A percentile compares a stretch with the other conserved stretches of the same genome.
Conservation (phyloP, 2,888 invertebrate genomes). For the Drosophila affinis region DNA sequence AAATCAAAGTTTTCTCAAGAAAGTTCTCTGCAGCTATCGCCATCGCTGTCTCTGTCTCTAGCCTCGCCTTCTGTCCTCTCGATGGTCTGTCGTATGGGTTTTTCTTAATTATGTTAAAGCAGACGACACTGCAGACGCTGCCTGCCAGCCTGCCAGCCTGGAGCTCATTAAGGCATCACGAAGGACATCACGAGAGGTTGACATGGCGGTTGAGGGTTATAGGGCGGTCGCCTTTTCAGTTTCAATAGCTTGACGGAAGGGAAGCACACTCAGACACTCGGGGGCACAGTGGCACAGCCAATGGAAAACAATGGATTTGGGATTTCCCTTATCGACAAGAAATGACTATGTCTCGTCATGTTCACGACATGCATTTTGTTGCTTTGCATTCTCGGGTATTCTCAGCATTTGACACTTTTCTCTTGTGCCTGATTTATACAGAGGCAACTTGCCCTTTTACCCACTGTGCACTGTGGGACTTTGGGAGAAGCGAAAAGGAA, state of each 20-base stretch:
- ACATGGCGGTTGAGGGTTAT: not conserved
- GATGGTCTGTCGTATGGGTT: constrained; percentile 20
- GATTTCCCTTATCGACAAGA: no score
- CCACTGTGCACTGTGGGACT: constrained; percentile 10
- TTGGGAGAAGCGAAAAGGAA: no score
- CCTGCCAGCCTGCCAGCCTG: constrained; percentile 3
- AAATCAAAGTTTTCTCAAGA: constrained; percentile 37
- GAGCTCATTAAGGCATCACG: constrained; percentile 39
- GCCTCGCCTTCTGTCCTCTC: no score
- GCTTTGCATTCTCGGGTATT: not conserved
- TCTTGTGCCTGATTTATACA: no score
- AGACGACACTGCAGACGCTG: constrained; percentile 16
- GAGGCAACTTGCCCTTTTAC: not conserved
- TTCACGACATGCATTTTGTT: no score
- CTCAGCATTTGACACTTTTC: not conserved
- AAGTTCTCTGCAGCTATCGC: not conserved
- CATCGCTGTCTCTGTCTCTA: not conserved
- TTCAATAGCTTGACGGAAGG: constrained; percentile 62
- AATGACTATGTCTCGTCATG: no score
- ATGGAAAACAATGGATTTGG: no score
- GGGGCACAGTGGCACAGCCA: not conserved
- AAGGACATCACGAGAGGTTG: not conserved
- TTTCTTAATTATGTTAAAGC: constrained; percentile 69
- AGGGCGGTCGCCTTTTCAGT: constrained; percentile 49
- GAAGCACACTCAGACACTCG: not conserved